Evolutionary conservation across 2,797 vertebrate genomes (phyloP).

Genomic region (Setipinna tenuifilis): DNA sequence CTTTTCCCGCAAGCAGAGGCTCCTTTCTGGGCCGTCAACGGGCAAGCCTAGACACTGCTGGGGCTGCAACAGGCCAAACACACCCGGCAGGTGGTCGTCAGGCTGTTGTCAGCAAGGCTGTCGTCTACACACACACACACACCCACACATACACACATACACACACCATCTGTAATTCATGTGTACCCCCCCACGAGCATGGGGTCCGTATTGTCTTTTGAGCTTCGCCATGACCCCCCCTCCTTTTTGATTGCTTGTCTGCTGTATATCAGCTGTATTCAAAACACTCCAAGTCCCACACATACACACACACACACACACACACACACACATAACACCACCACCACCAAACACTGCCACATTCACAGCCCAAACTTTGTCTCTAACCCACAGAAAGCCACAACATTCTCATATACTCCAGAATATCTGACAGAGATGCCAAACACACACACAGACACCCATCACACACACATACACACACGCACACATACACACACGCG

Average conservation of each 20-base stretch:
- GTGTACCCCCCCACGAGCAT: neutral
- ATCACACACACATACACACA: too few relatives aligned
- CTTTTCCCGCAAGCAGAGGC: constrained; percentile 27
- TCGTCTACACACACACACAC: neutral
- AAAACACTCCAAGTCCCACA: constrained; percentile 21
- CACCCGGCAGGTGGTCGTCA: constrained; percentile 19
- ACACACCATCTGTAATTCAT: neutral
- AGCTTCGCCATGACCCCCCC: constrained; percentile 20
- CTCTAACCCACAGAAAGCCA: neutral
- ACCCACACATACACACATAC: constrained; percentile 15
- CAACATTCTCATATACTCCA: neutral
- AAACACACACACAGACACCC: too few relatives aligned
- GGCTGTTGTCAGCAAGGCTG: constrained; percentile 8
- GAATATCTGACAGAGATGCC: neutral
- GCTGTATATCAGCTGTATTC: constrained; percentile 36
- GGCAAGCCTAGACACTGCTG: neutral
- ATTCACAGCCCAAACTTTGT: neutral
- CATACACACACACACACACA: neutral
- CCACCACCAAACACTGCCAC: neutral
- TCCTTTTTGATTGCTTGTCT: neutral
- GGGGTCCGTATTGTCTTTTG: neutral
- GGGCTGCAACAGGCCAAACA: neutral
- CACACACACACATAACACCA: neutral
- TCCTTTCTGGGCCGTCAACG: constrained; percentile 5
- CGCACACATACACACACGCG: too few relatives aligned